Percentiles rank a stretch among this genome's conserved stretches.
Conservation (phyloP, 2,888 invertebrate genomes). For the Oxystoma pomonae region DNA sequence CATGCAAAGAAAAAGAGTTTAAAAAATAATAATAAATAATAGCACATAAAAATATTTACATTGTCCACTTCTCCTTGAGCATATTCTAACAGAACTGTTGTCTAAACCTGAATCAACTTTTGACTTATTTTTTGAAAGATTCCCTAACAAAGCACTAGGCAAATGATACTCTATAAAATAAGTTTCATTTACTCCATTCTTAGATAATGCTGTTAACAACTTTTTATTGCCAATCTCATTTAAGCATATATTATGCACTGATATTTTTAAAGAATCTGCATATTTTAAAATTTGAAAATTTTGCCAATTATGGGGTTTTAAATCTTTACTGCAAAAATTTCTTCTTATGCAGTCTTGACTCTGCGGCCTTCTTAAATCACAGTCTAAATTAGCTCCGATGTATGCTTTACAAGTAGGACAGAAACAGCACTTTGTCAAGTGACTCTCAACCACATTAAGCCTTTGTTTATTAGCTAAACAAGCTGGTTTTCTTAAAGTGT, state of each 20-base stretch:
- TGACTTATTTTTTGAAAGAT: conserved; percentile 33
- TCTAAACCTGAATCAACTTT: conserved; percentile 43
- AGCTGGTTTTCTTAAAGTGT: not conserved
- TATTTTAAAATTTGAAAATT: conserved; percentile 33
- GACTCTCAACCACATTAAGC: not conserved
- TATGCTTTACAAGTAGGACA: conserved; percentile 42
- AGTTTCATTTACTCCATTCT: conserved; percentile 34
- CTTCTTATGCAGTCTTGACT: conserved; percentile 2
- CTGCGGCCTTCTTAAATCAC: conserved; percentile 29
- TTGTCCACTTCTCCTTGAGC: conserved; percentile 42
- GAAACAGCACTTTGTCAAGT: conserved; percentile 30
- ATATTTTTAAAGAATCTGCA: conserved; percentile 48
- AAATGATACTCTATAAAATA: conserved; percentile 50
- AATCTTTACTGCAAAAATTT: conserved; percentile 3
- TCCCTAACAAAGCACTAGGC: conserved; percentile 39
- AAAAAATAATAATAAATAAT: too few relatives aligned
- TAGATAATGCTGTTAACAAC: conserved; percentile 25
- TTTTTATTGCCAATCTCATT: conserved; percentile 48
- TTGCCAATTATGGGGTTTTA: conserved; percentile 18
- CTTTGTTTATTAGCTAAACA: not conserved
- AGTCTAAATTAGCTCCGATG: conserved; percentile 31
- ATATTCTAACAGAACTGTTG: conserved; percentile 41
- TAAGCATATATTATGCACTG: conserved; percentile 46
- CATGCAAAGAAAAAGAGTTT: too few relatives aligned
- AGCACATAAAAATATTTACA: conserved; percentile 46